Base-by-base conservation (phyloP, 2,113 vertebrate species). In the Protobothrops flavoviridis region DNA sequence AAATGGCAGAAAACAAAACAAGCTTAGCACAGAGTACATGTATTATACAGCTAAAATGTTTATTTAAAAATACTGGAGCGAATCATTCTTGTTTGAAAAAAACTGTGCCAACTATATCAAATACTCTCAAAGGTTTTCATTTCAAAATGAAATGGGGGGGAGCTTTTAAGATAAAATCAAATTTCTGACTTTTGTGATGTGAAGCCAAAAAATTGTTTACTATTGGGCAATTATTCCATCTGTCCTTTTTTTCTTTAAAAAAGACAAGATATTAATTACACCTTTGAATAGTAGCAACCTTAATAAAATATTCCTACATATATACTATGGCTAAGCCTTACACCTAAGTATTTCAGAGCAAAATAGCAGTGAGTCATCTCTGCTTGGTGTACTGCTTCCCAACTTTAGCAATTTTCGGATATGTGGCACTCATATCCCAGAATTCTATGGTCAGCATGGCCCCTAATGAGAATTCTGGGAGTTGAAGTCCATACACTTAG, bases 1-100 rank as follows among this genome's bases (percentile, higher is more conserved):
- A 95, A 97, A 97, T 1, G 90, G 95, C 94, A 96, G 96, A 95
- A 95, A 97, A 95, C 95, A 93, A 95, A 95, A 96, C 93, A 95
- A 88, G 91, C 94, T 92, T 93, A 95, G 91, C 23, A 56, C 48
- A 91, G 95, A 93, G 12, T 74, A 56, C 52, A 85, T 90, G 94
- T 17, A 52, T 50, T 88, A 87, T 94, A 94, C 95, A 96, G 96
- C 17, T 94, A 94, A 95, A 97, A 95, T 97, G 93, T 97, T 98
- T 96, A 88, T 93, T 97, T 96, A 96, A 95, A 95, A 97, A 95
- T 50, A 94, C 61, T n/a, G 91, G 88, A 89, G 50, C 94, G 26
- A 93, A 87, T 91, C 87, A 94, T 89, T 96, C 96, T 95, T 94
- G 53, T 59, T 90, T 33, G 59, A 87, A 90, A 93, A 92, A 48